Base-by-base conservation (phyloP, 2,797 vertebrate genomes). In the Microctenopoma stevenorrisi region DNA sequence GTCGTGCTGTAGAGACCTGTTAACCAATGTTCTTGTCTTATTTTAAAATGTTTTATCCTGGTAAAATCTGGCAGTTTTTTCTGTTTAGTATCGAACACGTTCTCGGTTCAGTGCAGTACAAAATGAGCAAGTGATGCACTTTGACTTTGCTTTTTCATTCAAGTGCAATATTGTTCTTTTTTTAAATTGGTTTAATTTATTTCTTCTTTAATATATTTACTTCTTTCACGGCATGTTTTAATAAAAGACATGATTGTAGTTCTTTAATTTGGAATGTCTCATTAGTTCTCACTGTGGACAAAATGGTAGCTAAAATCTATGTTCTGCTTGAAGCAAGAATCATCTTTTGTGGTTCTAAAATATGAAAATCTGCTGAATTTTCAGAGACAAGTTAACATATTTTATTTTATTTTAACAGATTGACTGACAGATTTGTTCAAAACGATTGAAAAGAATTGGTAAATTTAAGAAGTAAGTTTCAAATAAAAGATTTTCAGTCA, bases 171-270 rank as follows among this genome's bases (percentile, higher is more conserved):
- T 79, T 68, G 51, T 54, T 75, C 46, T 57, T n/a, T 52, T 71
- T 84, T 77, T 78, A 22, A 22, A 71, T 80, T 72, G 71, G 47
- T 80, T 81, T 88, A 68, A 83, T 86, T 88, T 89, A 88, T 87
- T 78, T 70, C 7, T 22, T 22, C 22, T 22, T 22, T 22, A 22
- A 22, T 22, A 22, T 22, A 22, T 22, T 65, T 40, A 58, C 66
- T 86, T 73, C 60, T 87, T 90, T 86, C 75, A 75, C 37, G 46
- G 90, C 91, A 91, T 90, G 90, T 87, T 90, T 81, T 79, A 91
- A 89, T 91, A 86, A 89, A 91, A 80, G 5, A 74, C 74, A 63
- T 79, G 18, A 78, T 75, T 71, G 51, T 46, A 72, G 44, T 67
- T 2, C 22, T 30, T 30, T 30, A 22, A 60, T 48, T 64, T 37